Conservation (phyloP, 2,113 vertebrate species). For the Dasyornis broadbenti region DNA sequence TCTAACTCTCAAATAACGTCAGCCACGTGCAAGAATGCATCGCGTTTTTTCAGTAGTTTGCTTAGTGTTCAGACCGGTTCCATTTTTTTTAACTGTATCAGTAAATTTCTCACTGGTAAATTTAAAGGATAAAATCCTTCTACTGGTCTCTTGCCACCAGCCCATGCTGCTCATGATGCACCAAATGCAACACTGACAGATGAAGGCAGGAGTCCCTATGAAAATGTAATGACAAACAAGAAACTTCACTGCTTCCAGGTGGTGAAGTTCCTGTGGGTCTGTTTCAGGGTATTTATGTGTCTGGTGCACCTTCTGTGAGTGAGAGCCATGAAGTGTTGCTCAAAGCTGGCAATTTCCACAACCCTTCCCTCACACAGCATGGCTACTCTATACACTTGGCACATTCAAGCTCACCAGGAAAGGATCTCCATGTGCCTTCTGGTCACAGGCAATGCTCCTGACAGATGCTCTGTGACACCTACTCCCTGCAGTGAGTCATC, state of each 20-base stretch:
- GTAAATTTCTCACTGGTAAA: neutral
- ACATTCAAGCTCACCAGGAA: neutral
- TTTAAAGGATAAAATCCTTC: neutral
- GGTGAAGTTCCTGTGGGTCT: neutral
- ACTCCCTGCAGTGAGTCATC: neutral
- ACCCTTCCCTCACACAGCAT: neutral
- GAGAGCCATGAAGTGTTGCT: neutral
- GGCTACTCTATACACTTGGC: accelerated
- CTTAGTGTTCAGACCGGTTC: neutral
- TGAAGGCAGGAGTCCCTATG: neutral
- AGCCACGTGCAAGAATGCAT: neutral
- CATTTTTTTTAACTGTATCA: neutral
- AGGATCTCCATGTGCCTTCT: neutral
- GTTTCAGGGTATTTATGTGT: neutral
- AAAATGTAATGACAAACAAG: neutral
- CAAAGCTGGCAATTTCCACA: neutral
- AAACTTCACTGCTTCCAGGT: neutral
- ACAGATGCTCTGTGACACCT: neutral
- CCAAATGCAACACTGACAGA: neutral
- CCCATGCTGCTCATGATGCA: neutral
- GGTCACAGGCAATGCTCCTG: neutral
- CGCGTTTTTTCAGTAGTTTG: neutral
- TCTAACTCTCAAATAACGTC: neutral
- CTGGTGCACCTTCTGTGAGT: neutral
- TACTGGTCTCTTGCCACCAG: neutral